These are phyloP conservation scores for Xestia rhomboidea DNA, from an alignment of 2,888 invertebrate genomes.

Conservation along the genomic window DNA sequence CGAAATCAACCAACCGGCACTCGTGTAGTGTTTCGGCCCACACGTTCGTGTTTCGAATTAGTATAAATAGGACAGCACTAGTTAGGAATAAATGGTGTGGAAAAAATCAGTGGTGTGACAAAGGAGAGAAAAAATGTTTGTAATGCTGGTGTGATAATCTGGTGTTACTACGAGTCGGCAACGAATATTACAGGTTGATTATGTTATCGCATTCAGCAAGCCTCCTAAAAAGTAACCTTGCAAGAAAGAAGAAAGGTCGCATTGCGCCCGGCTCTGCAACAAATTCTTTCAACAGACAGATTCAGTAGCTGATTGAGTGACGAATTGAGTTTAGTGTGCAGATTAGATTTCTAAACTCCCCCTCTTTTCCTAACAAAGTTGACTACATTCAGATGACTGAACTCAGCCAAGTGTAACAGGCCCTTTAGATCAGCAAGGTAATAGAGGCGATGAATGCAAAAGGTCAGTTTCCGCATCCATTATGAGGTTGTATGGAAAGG, in stretches of 20 bases:
- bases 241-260: background rate
- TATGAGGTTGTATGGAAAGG: background rate
- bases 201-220: background rate
- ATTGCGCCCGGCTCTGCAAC: background rate
- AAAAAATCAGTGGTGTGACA: no score
- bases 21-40: no score
- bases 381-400: background rate
- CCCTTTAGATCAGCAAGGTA: background rate
- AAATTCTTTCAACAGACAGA: background rate
- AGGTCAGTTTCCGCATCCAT: slow-evolving; percentile 28
- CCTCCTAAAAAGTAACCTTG: background rate
- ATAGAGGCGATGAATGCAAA: slow-evolving; percentile 6
- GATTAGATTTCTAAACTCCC: no score
- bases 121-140: no score
- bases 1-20: no score
- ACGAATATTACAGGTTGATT: no score
- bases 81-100: no score
- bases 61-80: no score
- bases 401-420: background rate
- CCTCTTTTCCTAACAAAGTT: background rate
- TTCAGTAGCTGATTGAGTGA: background rate
- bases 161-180: no score
- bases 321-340: background rate
- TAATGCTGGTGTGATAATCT: no score
- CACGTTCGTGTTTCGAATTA: no score